Evolutionary conservation across 1,140 invertebrate species (phyloP), one percentile per base, ranked within the genome.

Genomic region (Diploscapter pachys): DNA sequence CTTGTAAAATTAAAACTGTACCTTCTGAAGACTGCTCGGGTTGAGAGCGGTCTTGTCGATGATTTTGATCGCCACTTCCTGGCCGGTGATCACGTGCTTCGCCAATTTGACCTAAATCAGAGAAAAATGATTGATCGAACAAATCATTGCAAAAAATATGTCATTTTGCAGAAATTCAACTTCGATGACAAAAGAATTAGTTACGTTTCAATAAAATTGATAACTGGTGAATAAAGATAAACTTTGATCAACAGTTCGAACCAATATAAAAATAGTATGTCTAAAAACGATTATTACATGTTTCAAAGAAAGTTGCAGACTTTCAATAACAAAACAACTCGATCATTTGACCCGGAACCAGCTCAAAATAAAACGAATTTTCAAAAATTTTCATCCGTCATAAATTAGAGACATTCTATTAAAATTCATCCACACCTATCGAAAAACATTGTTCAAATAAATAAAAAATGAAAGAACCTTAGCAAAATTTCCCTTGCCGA

Each of bases 401-500:
- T 31, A 31, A 31, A 31, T 31, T 31, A 31, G 31, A 31, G 31
- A 31, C 31, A 31, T 31, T 31, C 31, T 0, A 31, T 31, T 31
- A 31, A 31, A 31, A 31, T 31, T 31, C 31, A 31, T 31, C 31
- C 31, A 31, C 31, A 31, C 31, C 31, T 31, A 31, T 31, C 31
- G 31, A 31, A 31, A 31, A 31, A 31, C 31, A 31, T 31, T 31
- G 31, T 31, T 31, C 31, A 31, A 31, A 31, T 31, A 31, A 31
- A 31, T 31, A 31, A 31, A 31, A 31, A 31, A 31, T 31, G 31
- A 31, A 31, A 31, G 11, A n/a, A 99, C 97, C 90, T 99, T 99
- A 83, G 97, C 97, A 89, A 99, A 99, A 89, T 99, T 99, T 63
- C 97, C 97, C 88, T 99, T 99, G 82, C 97, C 97, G 86, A 99